These are phyloP conservation scores for Syncerus caffer DNA, from an alignment of 2,797 vertebrate genomes.

Conservation along the genomic window DNA sequence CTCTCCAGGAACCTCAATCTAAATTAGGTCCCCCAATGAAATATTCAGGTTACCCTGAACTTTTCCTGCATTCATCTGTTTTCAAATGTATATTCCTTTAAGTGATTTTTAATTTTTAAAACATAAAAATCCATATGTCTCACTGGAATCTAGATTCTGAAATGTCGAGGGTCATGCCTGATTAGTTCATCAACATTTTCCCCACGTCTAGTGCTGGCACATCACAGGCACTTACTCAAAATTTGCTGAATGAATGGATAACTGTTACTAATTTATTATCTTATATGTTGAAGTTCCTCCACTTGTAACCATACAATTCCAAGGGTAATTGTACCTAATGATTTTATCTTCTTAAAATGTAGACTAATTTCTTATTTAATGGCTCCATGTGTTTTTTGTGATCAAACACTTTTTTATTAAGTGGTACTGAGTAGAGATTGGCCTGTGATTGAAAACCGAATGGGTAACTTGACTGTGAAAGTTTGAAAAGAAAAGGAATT, in stretches of 20 bases:
- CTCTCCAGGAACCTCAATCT: background rate
- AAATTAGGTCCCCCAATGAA: background rate
- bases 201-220: background rate
- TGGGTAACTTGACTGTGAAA: slow-evolving; percentile 51
- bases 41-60: background rate
- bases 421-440: background rate
- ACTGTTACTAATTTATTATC: background rate
- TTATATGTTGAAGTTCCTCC: background rate
- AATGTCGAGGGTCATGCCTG: background rate
- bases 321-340: background rate
- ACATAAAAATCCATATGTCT: background rate
- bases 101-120: background rate
- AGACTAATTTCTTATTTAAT: background rate
- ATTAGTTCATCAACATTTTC: background rate
- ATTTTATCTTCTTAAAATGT: slow-evolving; percentile 14
- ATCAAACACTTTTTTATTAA: background rate
- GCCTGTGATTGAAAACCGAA: background rate
- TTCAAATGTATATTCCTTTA: background rate
- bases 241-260: background rate
- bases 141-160: background rate
- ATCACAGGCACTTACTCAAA: background rate
- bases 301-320: background rate
- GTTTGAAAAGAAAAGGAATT: slow-evolving; percentile 68
- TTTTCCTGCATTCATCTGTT: background rate
- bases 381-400: background rate